Evolutionary conservation across 2,113 vertebrate species (phyloP).

Genomic region (Hymenochirus boettgeri): DNA sequence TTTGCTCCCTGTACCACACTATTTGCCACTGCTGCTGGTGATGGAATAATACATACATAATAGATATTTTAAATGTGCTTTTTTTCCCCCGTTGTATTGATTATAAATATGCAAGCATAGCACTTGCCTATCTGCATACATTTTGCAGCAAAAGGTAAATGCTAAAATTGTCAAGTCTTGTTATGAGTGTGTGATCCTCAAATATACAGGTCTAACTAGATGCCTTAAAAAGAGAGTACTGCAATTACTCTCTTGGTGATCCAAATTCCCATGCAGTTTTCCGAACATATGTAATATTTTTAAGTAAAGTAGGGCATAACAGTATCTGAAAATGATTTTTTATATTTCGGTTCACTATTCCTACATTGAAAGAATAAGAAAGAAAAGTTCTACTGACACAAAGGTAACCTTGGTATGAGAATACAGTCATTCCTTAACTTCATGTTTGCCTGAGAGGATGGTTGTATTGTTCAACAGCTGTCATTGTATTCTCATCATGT

Average conservation of each 20-base stretch:
- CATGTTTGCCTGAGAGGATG: too few species aligned
- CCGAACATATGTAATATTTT: background rate
- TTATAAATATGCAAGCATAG: slow-evolving; percentile 14
- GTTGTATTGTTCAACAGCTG: slow-evolving; percentile 1
- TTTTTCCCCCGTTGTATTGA: slow-evolving; percentile 23
- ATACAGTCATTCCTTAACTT: slow-evolving; percentile 1
- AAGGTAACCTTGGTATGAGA: background rate
- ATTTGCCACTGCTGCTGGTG: slow-evolving; percentile 22
- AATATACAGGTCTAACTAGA: background rate
- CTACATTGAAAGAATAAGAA: background rate
- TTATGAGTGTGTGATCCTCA: background rate
- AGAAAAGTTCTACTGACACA: too few species aligned
- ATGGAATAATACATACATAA: background rate
- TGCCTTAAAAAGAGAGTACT: slow-evolving; percentile 20
- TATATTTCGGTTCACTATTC: too few species aligned
- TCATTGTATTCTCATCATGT: background rate
- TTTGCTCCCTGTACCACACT: too few species aligned
- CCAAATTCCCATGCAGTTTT: background rate
- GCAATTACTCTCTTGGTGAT: too few species aligned
- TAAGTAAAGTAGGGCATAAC: too few species aligned
- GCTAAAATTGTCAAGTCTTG: background rate
- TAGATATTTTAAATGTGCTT: slow-evolving; percentile 16
- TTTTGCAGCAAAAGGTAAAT: background rate
- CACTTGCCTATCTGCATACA: background rate
- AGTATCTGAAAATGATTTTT: too few species aligned